Evolutionary conservation across 1,140 invertebrate genomes (phyloP), one percentile per base, ranked within the genome.

Genomic region (Anastatus disparis): DNA sequence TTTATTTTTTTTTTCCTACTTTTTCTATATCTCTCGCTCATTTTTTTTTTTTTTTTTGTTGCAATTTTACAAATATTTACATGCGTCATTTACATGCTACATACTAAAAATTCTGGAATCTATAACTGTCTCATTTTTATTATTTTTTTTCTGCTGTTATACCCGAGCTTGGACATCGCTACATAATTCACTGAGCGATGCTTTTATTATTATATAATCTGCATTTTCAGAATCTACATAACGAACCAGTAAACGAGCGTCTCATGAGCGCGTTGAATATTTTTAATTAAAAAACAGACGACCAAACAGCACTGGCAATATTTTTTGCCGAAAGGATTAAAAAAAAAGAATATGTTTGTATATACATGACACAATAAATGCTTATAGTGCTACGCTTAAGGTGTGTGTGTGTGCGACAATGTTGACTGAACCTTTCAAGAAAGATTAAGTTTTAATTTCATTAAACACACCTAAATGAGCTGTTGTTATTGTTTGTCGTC

Each of bases 381-480:
- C n/a, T n/a, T n/a, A n/a, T n/a, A n/a, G n/a, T n/a, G n/a, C n/a
- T n/a, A n/a, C n/a, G n/a, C n/a, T n/a, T n/a, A n/a, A n/a, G n/a
- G n/a, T n/a, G n/a, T n/a, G n/a, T n/a, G n/a, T n/a, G n/a, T n/a
- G n/a, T n/a, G 17, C 6, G 17, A 42, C 22, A 58, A 46, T 35
- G 50, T 58, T 44, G 53, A 35, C 64, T 46, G 58, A 67, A 53
- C 55, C 20, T 58, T 42, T 26, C 53, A 67, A 58, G 38, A 31
- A 56, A 66, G 64, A 67, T 67, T 67, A 67, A 67, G 17, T 48
- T 67, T 67, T 67, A 67, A 67, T 58, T 58, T 67, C 53, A 67
- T 67, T 67, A 67, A 59, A 59, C n/a, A n/a, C n/a, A 55, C 15
- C 26, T n/a, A 29, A 13, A 55, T 55, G 50, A 65, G 35, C 27